phyloP scores from a whole-genome alignment of 2,888 invertebrate species.

The Microctonus hyperodae region DNA sequence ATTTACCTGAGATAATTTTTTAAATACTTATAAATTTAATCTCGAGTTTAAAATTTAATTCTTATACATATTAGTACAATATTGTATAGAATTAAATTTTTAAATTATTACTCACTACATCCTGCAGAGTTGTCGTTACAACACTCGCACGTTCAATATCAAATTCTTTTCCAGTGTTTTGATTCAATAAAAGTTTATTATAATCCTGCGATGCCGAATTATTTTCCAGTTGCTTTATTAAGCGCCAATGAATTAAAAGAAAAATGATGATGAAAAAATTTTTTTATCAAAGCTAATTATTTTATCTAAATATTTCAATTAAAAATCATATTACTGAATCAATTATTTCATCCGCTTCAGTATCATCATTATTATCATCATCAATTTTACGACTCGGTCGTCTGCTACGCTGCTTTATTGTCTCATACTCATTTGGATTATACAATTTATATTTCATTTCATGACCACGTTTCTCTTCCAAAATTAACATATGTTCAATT shows the following conservation, averaged over 20 bases:
- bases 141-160: slow-evolving; percentile 51
- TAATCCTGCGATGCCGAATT: not conserved
- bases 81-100: not conserved
- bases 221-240: not conserved
- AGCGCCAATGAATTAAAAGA: not conserved
- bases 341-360: not conserved
- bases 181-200: not conserved
- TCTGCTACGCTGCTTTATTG: slow-evolving; percentile 18
- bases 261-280: not conserved
- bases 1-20: slow-evolving; percentile 45
- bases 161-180: slow-evolving; percentile 26
- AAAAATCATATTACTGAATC: not conserved
- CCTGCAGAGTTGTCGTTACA: slow-evolving; percentile 52
- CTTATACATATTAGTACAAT: no score
- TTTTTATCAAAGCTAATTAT: no score
- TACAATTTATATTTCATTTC: slow-evolving; percentile 64
- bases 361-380: not conserved
- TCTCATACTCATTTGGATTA: slow-evolving; percentile 54
- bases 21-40: slow-evolving; percentile 12
- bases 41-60: no score
- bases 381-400: slow-evolving; percentile 19
- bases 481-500: slow-evolving; percentile 68
- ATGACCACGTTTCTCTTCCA: slow-evolving; percentile 57
- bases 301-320: no score
- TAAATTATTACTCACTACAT: slow-evolving; percentile 49